A percentile compares a stretch with the other conserved stretches of the same genome.
These are phyloP conservation scores for Dermatemys mawii DNA, from an alignment of 2,113 vertebrate species.

Conservation along the genomic window DNA sequence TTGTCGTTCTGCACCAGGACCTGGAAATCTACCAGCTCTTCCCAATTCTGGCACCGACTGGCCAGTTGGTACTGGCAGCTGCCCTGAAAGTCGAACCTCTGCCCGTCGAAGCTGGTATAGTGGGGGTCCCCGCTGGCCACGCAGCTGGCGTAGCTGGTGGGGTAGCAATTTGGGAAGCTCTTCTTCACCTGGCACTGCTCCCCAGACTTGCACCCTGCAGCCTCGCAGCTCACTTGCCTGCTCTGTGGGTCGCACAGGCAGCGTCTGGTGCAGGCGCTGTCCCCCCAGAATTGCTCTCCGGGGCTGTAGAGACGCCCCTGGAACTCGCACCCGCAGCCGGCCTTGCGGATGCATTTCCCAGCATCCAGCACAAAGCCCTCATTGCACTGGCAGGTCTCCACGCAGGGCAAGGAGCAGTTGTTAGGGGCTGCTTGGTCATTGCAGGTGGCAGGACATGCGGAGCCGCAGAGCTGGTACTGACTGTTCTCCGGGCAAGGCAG, in stretches of 20 bases:
- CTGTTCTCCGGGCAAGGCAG: slow-evolving; percentile 74
- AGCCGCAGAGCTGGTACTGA: slow-evolving; percentile 51
- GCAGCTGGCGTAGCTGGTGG: slow-evolving; percentile 60
- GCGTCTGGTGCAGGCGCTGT: slow-evolving; percentile 33
- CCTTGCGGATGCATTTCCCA: slow-evolving; percentile 39
- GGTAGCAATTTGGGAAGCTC: slow-evolving; percentile 72
- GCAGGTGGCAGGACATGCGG: slow-evolving; percentile 67
- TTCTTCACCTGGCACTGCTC: slow-evolving; percentile 73
- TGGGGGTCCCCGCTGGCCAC: slow-evolving; percentile 69
- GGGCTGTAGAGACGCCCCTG: slow-evolving; percentile 37
- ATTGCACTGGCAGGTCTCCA: slow-evolving; percentile 72
- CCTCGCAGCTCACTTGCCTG: slow-evolving; percentile 46
- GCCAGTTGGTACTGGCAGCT: slow-evolving; percentile 79
- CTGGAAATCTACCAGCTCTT: slow-evolving; percentile 71
- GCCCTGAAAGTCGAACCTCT: slow-evolving; percentile 79
- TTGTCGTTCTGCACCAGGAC: slow-evolving; percentile 77
- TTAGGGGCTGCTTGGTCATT: not conserved
- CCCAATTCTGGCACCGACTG: slow-evolving; percentile 41
- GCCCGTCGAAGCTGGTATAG: slow-evolving; percentile 75
- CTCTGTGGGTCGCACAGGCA: slow-evolving; percentile 39
- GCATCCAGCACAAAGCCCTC: slow-evolving; percentile 66
- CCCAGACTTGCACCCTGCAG: slow-evolving; percentile 38
- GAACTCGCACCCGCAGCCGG: slow-evolving; percentile 67
- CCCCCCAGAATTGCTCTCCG: slow-evolving; percentile 52
- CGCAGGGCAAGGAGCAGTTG: not conserved